Base-by-base conservation (phyloP, 2,797 vertebrate species). In the Myiothlypis chrysogaster region DNA sequence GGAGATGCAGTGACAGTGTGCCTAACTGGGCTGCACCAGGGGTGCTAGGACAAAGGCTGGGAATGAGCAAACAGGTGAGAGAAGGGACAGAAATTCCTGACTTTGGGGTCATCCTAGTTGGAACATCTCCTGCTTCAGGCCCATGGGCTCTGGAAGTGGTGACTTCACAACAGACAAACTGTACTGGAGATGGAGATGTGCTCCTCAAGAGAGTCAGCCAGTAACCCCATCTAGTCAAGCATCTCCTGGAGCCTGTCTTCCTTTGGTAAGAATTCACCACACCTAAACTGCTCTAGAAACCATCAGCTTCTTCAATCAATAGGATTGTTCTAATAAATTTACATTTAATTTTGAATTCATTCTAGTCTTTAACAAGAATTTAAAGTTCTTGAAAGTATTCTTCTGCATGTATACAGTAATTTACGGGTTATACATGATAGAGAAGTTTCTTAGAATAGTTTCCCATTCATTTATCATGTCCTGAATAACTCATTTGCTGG, bases 401-500 rank as follows among this genome's bases (percentile, higher is more conserved):
- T 20, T 57, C 30, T 59, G 21, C 32, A 56, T 20, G 35, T 30
- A 53, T 21, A 23, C 15, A 50, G 34, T 69, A 56, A 94, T 87
- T 95, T 68, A 61, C 68, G 53, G 9, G 8, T 63, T 69, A 80
- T n/a, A 20, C 19, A 39, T 24, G 28, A 78, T 4, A 63, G 23
- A 84, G n/a, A 85, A 84, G 23, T 66, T 90, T 86, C 76, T 71
- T 75, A 80, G 9, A 55, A 61, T 14, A 56, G 35, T 71, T 24
- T 53, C 8, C 12, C 24, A 39, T 73, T 85, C 28, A 64, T 83
- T 94, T 89, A 86, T 71, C 50, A 78, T 56, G 21, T 91, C 68
- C 75, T 63, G 14, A 80, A 72, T 83, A 91, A 89, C n/a, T 85
- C 16, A n/a, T 72, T 78, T 78, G n/a, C 39, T 97, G 81, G 64